These are phyloP conservation scores for Parazoanthus darwini DNA, from an alignment of 92 coral and sea anemone species.

Conservation along the genomic window DNA sequence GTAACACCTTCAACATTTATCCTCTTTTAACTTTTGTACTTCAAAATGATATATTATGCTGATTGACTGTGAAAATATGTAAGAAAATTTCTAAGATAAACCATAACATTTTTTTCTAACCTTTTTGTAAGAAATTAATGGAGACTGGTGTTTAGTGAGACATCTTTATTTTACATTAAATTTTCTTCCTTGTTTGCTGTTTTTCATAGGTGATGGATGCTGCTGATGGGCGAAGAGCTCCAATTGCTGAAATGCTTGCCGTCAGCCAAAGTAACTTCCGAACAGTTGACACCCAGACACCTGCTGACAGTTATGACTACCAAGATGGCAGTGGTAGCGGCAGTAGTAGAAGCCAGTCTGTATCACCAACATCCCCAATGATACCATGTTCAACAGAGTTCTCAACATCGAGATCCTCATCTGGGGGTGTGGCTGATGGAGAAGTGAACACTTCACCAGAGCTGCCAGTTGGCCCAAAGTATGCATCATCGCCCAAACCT, in stretches of 20 bases:
- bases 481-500: conserved; percentile 95
- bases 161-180: too few species aligned
- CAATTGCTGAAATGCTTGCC: conserved; percentile 67
- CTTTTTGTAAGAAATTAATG: too few species aligned
- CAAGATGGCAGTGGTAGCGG: conserved; percentile 71
- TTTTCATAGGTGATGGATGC: conserved; percentile 60
- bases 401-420: conserved; percentile 84
- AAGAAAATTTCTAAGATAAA: too few species aligned
- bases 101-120: too few species aligned
- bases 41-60: too few species aligned
- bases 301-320: conserved; percentile 67
- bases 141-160: too few species aligned
- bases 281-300: conserved; percentile 85
- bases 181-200: background rate
- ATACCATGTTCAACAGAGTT: conserved; percentile 77
- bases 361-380: conserved; percentile 81
- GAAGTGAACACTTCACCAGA: conserved; percentile 80
- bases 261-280: conserved; percentile 58
- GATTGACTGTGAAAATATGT: too few species aligned
- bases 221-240: conserved; percentile 93
- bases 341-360: conserved; percentile 85
- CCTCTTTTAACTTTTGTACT: too few species aligned
- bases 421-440: conserved; percentile 71
- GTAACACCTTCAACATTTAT: too few species aligned
- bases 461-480: conserved; percentile 74